These are phyloP conservation scores for Drosophila pseudotakahashii DNA, from an alignment of 2,888 invertebrate genomes.

Conservation along the genomic window DNA sequence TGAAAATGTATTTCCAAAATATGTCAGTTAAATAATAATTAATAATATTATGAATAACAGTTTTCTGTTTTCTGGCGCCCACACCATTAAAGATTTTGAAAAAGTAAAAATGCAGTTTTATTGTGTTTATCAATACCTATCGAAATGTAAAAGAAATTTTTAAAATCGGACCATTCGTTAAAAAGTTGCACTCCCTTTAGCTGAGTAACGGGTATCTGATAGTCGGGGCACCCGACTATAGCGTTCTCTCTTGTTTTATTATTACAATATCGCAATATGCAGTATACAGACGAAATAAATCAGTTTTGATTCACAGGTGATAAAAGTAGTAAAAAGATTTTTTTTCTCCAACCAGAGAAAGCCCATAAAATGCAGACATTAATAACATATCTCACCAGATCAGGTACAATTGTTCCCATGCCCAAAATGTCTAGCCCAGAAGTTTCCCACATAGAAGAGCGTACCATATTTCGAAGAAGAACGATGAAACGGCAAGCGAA, in stretches of 20 bases:
- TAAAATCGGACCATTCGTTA: too few relatives aligned
- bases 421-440: conserved; percentile 11
- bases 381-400: conserved; percentile 15
- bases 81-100: too few relatives aligned
- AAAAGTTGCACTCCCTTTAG: too few relatives aligned
- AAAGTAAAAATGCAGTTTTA: too few relatives aligned
- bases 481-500: conserved; percentile 2
- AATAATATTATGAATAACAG: not conserved
- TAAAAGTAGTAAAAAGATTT: not conserved
- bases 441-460: not conserved
- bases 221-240: too few relatives aligned
- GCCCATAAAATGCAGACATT: not conserved
- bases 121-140: too few relatives aligned
- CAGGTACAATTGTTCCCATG: conserved; percentile 16
- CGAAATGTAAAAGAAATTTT: too few relatives aligned
- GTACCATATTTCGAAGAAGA: conserved; percentile 1
- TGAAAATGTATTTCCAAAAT: too few relatives aligned
- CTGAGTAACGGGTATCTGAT: too few relatives aligned
- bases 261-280: not conserved
- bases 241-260: too few relatives aligned
- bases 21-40: too few relatives aligned
- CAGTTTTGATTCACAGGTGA: not conserved
- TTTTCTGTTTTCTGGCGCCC: too few relatives aligned
- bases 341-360: not conserved
- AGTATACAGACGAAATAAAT: not conserved